Conservation (phyloP, 2,113 vertebrate genomes). For the Neolamprologus sp. region DNA sequence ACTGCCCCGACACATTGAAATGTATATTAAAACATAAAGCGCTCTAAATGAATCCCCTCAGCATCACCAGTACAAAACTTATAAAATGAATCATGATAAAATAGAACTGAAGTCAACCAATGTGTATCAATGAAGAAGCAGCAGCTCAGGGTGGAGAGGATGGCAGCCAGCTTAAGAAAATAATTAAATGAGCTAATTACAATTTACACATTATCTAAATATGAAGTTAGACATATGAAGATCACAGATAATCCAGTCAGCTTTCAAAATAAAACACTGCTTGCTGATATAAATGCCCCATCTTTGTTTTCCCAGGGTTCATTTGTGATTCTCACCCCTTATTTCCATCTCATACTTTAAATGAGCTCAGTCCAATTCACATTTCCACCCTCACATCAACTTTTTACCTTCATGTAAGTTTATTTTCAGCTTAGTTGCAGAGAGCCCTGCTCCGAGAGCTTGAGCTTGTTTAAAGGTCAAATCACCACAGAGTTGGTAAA, state of each 20-base stretch:
- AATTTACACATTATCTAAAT: neutral
- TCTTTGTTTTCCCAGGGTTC: neutral
- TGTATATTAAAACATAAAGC: too few species aligned
- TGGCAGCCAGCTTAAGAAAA: neutral
- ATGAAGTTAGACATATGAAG: neutral
- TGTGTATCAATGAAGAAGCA: too few species aligned
- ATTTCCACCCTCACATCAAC: too few species aligned
- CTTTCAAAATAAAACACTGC: neutral
- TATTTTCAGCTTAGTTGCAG: neutral
- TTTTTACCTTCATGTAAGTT: neutral
- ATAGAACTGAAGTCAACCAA: too few species aligned
- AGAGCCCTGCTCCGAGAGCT: neutral
- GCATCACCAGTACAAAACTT: too few species aligned
- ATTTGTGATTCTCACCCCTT: neutral
- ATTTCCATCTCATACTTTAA: neutral
- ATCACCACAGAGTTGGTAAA: neutral
- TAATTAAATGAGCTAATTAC: neutral
- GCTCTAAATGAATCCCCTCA: too few species aligned
- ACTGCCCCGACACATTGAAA: too few species aligned
- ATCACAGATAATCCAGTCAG: neutral
- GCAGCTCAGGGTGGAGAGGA: neutral
- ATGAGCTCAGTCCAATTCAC: neutral
- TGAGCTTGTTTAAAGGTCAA: neutral
- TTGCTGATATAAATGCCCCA: neutral
- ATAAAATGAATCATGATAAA: too few species aligned